Evolutionary conservation across 2,888 invertebrate species (phyloP).

Genomic region (Xestia c-nigrum): DNA sequence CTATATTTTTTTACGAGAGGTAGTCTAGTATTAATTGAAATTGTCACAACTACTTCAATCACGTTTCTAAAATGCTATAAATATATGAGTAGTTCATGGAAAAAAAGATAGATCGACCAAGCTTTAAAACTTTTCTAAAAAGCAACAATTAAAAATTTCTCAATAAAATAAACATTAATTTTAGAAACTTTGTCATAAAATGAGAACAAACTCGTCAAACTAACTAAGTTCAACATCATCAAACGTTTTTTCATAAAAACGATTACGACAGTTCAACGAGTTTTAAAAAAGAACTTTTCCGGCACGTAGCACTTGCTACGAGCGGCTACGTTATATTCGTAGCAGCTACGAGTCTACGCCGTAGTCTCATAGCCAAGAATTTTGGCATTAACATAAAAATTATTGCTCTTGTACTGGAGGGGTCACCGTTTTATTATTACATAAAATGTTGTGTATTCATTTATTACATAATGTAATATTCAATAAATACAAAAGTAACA

Average conservation of each 20-base stretch:
- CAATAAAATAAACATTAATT: background rate
- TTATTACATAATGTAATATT: conserved; percentile 32
- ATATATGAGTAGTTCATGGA: background rate
- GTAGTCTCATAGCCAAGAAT: conserved; percentile 36
- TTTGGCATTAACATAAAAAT: conserved; percentile 33
- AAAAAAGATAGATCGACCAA: background rate
- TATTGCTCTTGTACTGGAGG: conserved; percentile 18
- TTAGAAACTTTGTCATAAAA: conserved; percentile 10
- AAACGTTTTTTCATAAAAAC: conserved; percentile 44
- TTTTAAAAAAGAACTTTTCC: conserved; percentile 27
- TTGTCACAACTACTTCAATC: background rate
- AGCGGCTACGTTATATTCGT: conserved; percentile 45
- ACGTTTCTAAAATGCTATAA: too few species aligned
- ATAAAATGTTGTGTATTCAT: conserved; percentile 35
- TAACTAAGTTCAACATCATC: conserved; percentile 4
- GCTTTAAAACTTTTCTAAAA: background rate
- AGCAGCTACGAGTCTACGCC: conserved; percentile 46
- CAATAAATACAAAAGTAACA: conserved; percentile 39
- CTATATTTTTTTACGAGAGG: background rate
- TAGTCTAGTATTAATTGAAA: background rate
- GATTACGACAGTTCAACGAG: conserved; percentile 24
- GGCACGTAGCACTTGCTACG: conserved; percentile 57
- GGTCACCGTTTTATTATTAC: conserved; percentile 33
- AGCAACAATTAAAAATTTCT: background rate
- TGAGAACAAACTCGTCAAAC: conserved; percentile 13